Evolutionary conservation across 2,888 invertebrate genomes (phyloP).

Genomic region (Polyommatus icarus): DNA sequence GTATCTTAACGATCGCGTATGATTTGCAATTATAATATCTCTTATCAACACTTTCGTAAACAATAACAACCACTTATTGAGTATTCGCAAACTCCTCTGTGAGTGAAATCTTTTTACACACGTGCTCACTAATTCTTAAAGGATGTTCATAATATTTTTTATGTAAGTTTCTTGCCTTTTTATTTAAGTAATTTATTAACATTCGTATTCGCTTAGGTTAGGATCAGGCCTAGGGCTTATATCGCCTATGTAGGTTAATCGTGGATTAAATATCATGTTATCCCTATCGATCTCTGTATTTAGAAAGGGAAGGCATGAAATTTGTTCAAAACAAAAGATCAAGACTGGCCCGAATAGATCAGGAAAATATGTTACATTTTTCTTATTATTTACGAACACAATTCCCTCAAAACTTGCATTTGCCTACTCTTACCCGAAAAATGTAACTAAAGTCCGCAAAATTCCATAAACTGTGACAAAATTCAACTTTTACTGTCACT

Average conservation of each 20-base stretch:
- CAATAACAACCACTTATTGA: background rate
- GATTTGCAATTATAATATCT: slow-evolving; percentile 24
- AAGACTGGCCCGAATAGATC: background rate
- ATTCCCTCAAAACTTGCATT: background rate
- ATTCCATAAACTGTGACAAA: slow-evolving; percentile 1
- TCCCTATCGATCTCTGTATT: background rate
- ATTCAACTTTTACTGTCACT: slow-evolving; percentile 2
- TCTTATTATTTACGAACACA: background rate
- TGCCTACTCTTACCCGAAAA: background rate
- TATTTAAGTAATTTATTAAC: background rate
- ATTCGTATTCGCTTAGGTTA: too few species aligned
- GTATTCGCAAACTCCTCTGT: background rate
- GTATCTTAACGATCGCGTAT: background rate
- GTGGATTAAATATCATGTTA: background rate
- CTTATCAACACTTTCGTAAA: slow-evolving; percentile 13
- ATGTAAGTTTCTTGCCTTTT: background rate
- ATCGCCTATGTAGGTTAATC: background rate
- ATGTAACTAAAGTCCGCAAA: background rate
- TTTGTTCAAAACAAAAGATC: background rate
- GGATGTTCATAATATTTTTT: background rate
- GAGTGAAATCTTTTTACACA: background rate
- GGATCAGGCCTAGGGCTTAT: background rate
- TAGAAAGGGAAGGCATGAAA: too few species aligned
- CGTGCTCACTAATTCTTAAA: background rate
- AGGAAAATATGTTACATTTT: background rate